Conservation (phyloP, 1,140 invertebrate species). For the Aphelenchoides fujianensis region DNA sequence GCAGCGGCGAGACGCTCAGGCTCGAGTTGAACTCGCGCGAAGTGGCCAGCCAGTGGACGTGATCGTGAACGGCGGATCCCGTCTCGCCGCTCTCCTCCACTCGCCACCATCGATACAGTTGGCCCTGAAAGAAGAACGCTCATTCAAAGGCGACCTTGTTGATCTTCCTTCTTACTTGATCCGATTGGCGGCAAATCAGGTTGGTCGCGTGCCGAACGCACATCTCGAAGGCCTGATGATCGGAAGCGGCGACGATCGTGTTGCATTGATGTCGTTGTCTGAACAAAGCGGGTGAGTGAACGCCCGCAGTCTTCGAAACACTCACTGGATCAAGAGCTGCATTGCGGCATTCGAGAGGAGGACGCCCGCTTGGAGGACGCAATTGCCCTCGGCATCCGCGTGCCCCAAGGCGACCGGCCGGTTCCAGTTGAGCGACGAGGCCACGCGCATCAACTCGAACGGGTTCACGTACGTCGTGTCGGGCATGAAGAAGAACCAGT, state of each 20-base stretch:
- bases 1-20: conserved; percentile 53
- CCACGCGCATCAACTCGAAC: conserved; percentile 46
- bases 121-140: conserved; percentile 22
- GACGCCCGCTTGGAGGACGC: conserved; percentile 51
- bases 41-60: conserved; percentile 23
- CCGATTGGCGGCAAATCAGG: conserved; percentile 37
- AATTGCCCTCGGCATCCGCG: conserved; percentile 33
- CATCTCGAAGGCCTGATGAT: conserved; percentile 56
- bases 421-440: conserved; percentile 52
- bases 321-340: conserved; percentile 50
- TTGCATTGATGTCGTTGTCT: conserved; percentile 54
- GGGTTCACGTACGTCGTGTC: conserved; percentile 60
- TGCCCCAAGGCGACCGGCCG: conserved; percentile 39
- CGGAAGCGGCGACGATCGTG: conserved; percentile 42
- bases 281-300: conserved; percentile 22
- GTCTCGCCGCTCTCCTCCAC: conserved; percentile 45
- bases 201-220: conserved; percentile 58
- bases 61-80: conserved; percentile 52
- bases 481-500: conserved; percentile 59
- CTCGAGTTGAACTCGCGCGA: conserved; percentile 49
- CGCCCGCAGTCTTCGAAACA: conserved; percentile 6
- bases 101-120: conserved; percentile 48
- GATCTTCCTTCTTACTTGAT: conserved; percentile 20
- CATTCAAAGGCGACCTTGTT: conserved; percentile 23
- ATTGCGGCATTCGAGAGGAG: conserved; percentile 56